phyloP scores from a whole-genome alignment of 2,888 invertebrate species.

The Portevinia maculata region DNA sequence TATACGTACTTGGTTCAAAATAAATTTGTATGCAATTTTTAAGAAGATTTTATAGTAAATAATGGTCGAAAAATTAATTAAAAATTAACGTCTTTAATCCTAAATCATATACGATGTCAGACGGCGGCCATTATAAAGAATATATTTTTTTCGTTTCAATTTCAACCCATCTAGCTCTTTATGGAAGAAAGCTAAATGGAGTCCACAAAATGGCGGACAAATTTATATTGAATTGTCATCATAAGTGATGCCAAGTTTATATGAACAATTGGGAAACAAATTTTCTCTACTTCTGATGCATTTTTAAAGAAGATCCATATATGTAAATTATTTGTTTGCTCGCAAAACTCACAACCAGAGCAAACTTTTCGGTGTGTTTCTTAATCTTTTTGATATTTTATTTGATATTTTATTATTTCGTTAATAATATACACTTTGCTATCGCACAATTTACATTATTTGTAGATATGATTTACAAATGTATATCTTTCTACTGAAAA shows the following conservation, averaged over 20 bases:
- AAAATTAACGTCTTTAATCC: not conserved
- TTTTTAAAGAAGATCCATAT: no score
- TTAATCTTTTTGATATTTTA: no score
- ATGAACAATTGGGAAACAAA: not conserved
- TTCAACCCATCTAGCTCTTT: not conserved
- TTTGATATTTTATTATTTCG: no score
- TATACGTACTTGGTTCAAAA: conserved; percentile 62
- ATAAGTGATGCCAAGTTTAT: conserved; percentile 13
- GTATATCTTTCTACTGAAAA: no score
- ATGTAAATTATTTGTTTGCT: no score
- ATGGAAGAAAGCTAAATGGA: conserved; percentile 10
- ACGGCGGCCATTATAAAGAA: conserved; percentile 32
- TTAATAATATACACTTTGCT: no score
- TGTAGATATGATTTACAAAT: no score
- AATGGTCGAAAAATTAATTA: conserved; percentile 2
- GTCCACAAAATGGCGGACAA: conserved; percentile 9
- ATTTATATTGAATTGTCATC: no score
- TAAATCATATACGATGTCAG: conserved; percentile 6
- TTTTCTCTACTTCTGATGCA: no score
- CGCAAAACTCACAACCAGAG: no score
- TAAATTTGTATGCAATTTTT: conserved; percentile 12
- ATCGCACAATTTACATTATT: no score
- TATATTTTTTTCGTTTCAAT: not conserved
- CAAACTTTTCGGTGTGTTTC: no score
- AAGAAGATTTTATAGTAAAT: not conserved